Percentiles rank a stretch among this genome's conserved stretches.
Evolutionary conservation across 2,797 vertebrate species (phyloP).

Genomic region (Pitangus sulphuratus): DNA sequence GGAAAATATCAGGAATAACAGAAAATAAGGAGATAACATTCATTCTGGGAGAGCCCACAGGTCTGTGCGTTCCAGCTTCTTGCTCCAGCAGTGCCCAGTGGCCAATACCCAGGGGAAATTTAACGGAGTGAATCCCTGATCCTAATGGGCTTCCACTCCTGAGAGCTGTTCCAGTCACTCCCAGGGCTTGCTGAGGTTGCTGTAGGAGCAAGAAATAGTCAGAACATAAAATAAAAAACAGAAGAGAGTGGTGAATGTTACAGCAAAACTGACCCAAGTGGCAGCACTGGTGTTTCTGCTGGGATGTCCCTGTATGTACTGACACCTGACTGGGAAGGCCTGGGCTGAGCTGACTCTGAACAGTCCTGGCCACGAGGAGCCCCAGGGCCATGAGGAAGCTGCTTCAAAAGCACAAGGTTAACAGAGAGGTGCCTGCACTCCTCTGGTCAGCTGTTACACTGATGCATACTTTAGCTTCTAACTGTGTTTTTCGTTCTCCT

Average conservation of each 20-base stretch:
- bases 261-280: neutral
- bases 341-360: neutral
- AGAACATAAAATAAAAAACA: neutral
- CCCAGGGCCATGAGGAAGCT: neutral
- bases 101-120: neutral
- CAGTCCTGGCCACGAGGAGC: accelerated
- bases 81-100: neutral
- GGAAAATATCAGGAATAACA: neutral
- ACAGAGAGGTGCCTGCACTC: neutral
- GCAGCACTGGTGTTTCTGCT: neutral
- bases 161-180: neutral
- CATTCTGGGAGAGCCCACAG: neutral
- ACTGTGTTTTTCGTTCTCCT: neutral
- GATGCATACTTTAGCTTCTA: neutral
- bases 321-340: neutral
- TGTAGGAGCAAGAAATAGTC: neutral
- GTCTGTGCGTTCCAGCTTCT: neutral
- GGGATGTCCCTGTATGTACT: neutral
- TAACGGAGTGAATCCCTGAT: neutral
- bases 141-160: neutral
- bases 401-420: neutral
- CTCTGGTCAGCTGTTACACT: neutral
- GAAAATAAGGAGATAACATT: neutral
- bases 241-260: neutral
- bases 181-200: neutral